Evolutionary conservation across 2,113 vertebrate genomes (phyloP).

Genomic region (Rhabdomys dilectus): DNA sequence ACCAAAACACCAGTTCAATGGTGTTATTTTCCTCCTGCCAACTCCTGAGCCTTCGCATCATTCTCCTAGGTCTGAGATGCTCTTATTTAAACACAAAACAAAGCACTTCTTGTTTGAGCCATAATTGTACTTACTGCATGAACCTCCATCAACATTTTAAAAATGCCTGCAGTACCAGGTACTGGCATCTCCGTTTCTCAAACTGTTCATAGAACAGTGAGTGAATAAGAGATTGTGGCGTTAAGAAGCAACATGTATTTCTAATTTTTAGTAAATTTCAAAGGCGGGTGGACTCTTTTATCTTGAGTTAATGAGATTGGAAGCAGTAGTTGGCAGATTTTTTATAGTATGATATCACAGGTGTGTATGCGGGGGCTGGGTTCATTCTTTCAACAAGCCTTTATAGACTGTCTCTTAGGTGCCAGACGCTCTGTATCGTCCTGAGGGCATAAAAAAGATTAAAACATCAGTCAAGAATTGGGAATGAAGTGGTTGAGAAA

Average conservation of each 20-base stretch:
- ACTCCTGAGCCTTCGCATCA: not conserved
- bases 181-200: not conserved
- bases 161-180: not conserved
- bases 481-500: not conserved
- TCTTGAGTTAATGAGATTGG: not conserved
- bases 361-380: not conserved
- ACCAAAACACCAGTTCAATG: not conserved
- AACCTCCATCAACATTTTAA: not conserved
- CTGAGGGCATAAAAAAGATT: not conserved
- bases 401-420: not conserved
- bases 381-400: conserved; percentile 4
- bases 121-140: not conserved
- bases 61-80: not conserved
- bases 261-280: conserved; percentile 1
- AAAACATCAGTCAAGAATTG: not conserved
- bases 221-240: not conserved
- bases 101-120: conserved; percentile 46
- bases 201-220: not conserved
- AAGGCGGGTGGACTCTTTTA: not conserved
- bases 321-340: not conserved
- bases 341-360: not conserved
- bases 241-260: not conserved
- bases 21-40: not conserved
- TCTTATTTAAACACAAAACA: conserved; percentile 47
- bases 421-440: not conserved